phyloP scores from a whole-genome alignment of 2,797 vertebrate genomes.

The Kryptopterus vitreolus region DNA sequence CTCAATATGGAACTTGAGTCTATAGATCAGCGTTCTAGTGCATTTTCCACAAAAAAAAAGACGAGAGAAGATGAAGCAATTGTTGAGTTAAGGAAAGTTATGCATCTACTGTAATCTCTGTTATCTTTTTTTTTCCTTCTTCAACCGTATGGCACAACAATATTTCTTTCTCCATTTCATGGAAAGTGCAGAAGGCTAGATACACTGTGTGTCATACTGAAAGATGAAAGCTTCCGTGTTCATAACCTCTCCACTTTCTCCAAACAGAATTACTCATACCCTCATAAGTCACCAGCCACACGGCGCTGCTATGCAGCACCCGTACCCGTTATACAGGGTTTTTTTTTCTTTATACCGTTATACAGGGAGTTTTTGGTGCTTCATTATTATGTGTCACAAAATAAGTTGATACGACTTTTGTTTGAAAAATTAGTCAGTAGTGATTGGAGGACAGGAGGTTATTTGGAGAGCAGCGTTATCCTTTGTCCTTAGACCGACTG shows the following conservation, averaged over 20 bases:
- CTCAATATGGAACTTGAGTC: neutral
- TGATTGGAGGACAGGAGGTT: neutral
- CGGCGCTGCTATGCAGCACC: slow-evolving; percentile 1
- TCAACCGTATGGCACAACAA: neutral
- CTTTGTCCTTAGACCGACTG: neutral
- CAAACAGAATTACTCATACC: slow-evolving; percentile 41
- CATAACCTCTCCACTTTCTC: slow-evolving; percentile 39
- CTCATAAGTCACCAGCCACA: slow-evolving; percentile 25
- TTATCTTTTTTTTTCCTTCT: slow-evolving; percentile 21
- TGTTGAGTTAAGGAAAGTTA: neutral
- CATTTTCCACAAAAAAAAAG: neutral
- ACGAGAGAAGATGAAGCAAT: neutral
- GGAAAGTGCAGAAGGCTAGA: neutral
- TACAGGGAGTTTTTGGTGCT: neutral
- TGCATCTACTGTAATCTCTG: neutral
- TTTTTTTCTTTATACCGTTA: neutral
- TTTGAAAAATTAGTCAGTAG: neutral
- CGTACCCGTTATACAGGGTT: neutral
- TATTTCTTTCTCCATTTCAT: neutral
- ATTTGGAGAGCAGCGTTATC: neutral
- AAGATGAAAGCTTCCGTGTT: slow-evolving; percentile 40
- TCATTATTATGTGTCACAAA: neutral
- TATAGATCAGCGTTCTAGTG: too few species aligned
- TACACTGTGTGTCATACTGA: slow-evolving; percentile 21
- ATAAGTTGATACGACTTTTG: neutral